These are phyloP conservation scores for Heliconius hewitsoni DNA, from an alignment of 1,140 invertebrate species.

Conservation along the genomic window DNA sequence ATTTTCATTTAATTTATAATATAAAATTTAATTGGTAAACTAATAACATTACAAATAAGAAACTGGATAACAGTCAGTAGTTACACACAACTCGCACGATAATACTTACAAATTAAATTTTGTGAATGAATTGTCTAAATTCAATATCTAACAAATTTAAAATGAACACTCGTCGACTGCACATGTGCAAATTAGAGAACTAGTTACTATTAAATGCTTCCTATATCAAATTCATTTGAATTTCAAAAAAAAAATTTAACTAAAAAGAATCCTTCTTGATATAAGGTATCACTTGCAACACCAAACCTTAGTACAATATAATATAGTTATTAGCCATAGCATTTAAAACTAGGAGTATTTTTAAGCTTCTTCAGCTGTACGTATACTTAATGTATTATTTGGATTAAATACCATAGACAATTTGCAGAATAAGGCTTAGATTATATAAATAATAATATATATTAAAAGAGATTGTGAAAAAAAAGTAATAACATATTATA, in stretches of 20 bases:
- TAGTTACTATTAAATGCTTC: slow-evolving; percentile 60
- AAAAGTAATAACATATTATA: not conserved
- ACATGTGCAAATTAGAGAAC: slow-evolving; percentile 45
- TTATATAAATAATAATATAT: slow-evolving; percentile 6
- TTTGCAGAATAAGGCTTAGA: slow-evolving; percentile 11
- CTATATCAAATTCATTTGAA: not conserved
- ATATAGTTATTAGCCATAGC: slow-evolving; percentile 4
- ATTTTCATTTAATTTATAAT: no score
- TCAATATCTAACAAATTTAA: slow-evolving; percentile 36
- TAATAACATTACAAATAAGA: not conserved
- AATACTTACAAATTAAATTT: not conserved
- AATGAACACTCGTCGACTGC: slow-evolving; percentile 71
- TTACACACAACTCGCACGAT: not conserved
- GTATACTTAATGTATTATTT: slow-evolving; percentile 16
- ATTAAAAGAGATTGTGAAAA: not conserved
- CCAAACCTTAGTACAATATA: not conserved
- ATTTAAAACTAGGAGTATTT: slow-evolving; percentile 25
- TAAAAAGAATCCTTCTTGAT: not conserved
- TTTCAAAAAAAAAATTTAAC: not conserved
- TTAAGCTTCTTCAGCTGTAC: slow-evolving; percentile 27
- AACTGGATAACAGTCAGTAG: slow-evolving; percentile 8
- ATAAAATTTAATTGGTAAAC: not conserved
- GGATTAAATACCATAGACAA: slow-evolving; percentile 15
- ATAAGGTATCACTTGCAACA: not conserved
- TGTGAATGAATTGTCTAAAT: not conserved